Base-by-base conservation (phyloP, 2,797 vertebrate genomes). In the Kryptopterus vitreolus region DNA sequence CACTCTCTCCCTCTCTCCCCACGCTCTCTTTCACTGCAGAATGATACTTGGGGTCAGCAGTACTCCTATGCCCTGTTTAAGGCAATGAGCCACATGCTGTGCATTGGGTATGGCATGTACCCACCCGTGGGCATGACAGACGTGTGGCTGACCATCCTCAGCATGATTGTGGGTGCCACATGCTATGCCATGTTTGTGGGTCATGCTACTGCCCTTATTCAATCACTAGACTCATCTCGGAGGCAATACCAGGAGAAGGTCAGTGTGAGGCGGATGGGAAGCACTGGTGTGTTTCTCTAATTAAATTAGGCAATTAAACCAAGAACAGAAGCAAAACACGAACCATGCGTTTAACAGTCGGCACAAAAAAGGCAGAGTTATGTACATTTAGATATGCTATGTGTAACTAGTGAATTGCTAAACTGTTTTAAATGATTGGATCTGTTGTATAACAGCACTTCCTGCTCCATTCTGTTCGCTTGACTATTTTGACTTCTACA, bases 131-230 rank as follows among this genome's bases (percentile, higher is more conserved):
- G 97, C 84, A 98, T 98, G 97, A 95, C 95, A 0, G 98, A 99
- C 2, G 96, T 99, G 77, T 99, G 98, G 97, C 95, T 99, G 86
- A 99, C 98, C 80, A 99, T 99, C 94, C 96, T 99, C 86, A 99
- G 97, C 92, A 99, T 99, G 97, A 99, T 99, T 1, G 97, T 99
- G 81, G 98, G 98, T 0, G 98, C 98, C 81, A 99, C 98, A 86
- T 99, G 98, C 94, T 99, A 98, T 3, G 98, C 98, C 91, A 99
- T 99, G 97, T 99, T 99, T 92, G 97, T 99, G 82, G 98, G 98
- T 79, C 98, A 99, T 0, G 98, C 98, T 57, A 99, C 98, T 0
- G 97, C 98, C 35, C 96, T 99, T 87, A 99, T 99, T 90, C 98
- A 99, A 89, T 99, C 97, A 20, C 91, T 99, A 92, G 98, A 99